Evolutionary conservation across 2,888 invertebrate genomes (phyloP).

Genomic region (Perizoma flavofasciatum): DNA sequence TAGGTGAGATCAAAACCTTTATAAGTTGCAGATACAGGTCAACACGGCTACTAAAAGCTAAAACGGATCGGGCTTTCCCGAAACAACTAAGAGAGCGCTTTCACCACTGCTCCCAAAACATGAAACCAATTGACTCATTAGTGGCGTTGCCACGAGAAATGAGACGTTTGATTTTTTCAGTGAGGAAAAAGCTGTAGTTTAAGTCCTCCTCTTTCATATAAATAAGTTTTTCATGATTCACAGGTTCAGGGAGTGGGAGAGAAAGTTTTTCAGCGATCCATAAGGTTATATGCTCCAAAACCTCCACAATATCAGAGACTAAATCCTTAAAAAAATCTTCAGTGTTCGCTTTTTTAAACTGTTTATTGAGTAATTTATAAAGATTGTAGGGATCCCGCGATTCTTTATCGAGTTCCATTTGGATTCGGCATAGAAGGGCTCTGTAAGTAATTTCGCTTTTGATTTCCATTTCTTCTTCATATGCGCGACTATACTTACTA

Average conservation of each 20-base stretch:
- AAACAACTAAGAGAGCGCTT: no score
- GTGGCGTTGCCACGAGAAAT: conserved; percentile 4
- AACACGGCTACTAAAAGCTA: no score
- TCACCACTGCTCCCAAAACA: conserved; percentile 4
- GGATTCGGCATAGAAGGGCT: no score
- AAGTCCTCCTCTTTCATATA: conserved; percentile 9
- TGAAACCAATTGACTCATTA: conserved; percentile 5
- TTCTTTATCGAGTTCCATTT: no score
- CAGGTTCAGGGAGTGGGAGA: conserved; percentile 12
- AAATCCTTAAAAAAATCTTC: conserved; percentile 23
- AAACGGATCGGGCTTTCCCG: no score
- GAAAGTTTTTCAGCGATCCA: conserved; percentile 17
- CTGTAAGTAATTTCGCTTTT: no score
- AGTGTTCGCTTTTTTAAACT: conserved; percentile 8
- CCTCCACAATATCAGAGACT: conserved; percentile 14
- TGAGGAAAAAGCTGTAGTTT: conserved; percentile 6
- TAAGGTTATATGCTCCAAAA: conserved; percentile 9
- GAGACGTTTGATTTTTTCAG: conserved; percentile 2
- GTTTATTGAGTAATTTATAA: conserved; percentile 4
- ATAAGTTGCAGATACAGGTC: no score
- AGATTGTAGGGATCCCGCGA: background rate
- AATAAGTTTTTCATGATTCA: conserved; percentile 13
- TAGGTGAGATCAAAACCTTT: no score
- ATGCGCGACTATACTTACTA: no score
- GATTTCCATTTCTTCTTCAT: no score